These are phyloP conservation scores for Zonitis immaculata DNA, from an alignment of 2,888 invertebrate species.

Conservation along the genomic window DNA sequence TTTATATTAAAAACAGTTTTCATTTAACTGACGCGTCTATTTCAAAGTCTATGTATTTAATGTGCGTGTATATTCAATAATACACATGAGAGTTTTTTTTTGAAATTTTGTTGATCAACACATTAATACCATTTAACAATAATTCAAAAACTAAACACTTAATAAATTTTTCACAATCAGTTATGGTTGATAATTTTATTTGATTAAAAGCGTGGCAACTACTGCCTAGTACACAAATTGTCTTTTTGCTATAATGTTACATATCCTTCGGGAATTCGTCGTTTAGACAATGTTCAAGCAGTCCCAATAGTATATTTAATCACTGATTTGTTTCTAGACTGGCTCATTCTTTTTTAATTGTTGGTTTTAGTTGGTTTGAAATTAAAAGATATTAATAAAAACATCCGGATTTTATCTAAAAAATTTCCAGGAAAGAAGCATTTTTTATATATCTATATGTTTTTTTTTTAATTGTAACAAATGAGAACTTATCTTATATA, in stretches of 20 bases:
- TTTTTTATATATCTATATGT: too few relatives aligned
- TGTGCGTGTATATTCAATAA: constrained; percentile 31
- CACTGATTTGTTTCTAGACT: neutral
- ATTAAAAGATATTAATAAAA: neutral
- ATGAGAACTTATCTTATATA: too few relatives aligned
- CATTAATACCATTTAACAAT: constrained; percentile 16
- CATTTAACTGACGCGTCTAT: constrained; percentile 17
- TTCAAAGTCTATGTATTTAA: constrained; percentile 10
- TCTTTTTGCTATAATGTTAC: constrained; percentile 39
- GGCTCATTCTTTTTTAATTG: neutral
- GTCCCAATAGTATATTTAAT: constrained; percentile 1
- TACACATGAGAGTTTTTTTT: constrained; percentile 42
- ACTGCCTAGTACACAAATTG: constrained; percentile 46
- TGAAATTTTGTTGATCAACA: constrained; percentile 36
- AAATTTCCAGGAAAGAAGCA: neutral
- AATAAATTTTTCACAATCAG: constrained; percentile 9
- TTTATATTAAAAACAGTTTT: constrained; percentile 1
- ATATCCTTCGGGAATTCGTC: constrained; percentile 38
- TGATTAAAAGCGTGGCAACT: constrained; percentile 41
- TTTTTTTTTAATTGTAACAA: too few relatives aligned
- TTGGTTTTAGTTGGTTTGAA: neutral
- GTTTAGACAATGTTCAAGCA: constrained; percentile 9
- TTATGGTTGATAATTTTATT: constrained; percentile 20
- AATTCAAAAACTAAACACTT: constrained; percentile 4
- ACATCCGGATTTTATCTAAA: neutral